Evolutionary conservation across 2,113 vertebrate genomes (phyloP), one percentile per base, ranked within the genome.

Genomic region (Geococcyx californianus): DNA sequence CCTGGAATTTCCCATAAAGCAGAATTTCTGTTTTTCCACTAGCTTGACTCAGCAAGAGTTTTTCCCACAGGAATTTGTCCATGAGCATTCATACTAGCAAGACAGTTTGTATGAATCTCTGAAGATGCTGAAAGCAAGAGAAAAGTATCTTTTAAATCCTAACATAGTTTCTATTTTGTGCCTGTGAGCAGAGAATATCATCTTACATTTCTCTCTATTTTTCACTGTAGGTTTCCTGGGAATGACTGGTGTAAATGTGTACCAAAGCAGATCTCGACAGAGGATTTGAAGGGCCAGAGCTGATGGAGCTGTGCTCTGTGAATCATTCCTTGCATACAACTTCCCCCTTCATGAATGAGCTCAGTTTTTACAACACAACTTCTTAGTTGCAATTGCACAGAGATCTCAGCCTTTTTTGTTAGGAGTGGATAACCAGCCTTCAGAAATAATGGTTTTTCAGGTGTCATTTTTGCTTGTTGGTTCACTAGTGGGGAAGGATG

Each of bases 31-130:
- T 85, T 93, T 90, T 95, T 92, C 56, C 0, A n/a, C 44, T 47
- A 81, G 68, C 79, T 95, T 95, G 92, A 96, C 93, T 96, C 95
- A 96, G 95, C 92, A 90, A 95, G 73, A 93, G 45, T 88, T 92
- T 82, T 67, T 81, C 68, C 94, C 92, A 81, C 92, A 95, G 93
- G 95, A 95, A 96, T 96, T 90, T 94, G 83, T 44, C 80, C 73
- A 73, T 68, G 36, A 90, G 31, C 36, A 75, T 64, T 90, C 77
- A 74, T 60, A 75, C 40, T 55, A 81, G 31, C 56, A 64, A 68
- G 47, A 75, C 15, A 81, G 68, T 80, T 77, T 55, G 36, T 73
- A 77, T 78, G 64, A 78, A 60, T 77, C 60, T 83, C n/a, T 56
- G 64, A 78, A 77, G 83, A 90, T 45, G 47, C 64, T 81, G 75